These are phyloP conservation scores for Ictalurus punctatus DNA, from an alignment of 2,113 vertebrate genomes.

Conservation along the genomic window DNA sequence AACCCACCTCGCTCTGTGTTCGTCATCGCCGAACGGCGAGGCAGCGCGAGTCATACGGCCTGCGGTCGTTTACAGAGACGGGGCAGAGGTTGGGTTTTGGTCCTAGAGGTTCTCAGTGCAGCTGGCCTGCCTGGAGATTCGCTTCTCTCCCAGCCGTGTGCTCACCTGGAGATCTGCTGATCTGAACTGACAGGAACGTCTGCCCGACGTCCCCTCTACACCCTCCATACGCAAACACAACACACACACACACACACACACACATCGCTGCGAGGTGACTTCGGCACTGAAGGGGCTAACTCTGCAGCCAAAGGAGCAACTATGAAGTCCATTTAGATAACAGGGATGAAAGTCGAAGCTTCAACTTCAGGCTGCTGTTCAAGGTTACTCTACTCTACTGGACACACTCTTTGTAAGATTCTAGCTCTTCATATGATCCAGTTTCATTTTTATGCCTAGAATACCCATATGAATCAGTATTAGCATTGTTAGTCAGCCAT, in stretches of 20 bases:
- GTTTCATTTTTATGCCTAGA: neutral
- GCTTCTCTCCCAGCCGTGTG: neutral
- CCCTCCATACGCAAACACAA: conserved; percentile 24
- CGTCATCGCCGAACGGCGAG: neutral
- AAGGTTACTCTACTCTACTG: neutral
- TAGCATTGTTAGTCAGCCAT: neutral
- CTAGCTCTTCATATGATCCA: too few relatives aligned
- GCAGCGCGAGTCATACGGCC: conserved; percentile 24
- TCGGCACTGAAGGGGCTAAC: neutral
- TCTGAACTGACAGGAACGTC: conserved; percentile 47
- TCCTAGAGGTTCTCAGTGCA: conserved; percentile 39
- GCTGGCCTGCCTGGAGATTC: conserved; percentile 32
- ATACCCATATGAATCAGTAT: neutral
- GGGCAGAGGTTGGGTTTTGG: neutral
- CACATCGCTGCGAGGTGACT: neutral
- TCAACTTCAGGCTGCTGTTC: neutral
- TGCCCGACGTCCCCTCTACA: conserved; percentile 22
- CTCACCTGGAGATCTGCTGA: conserved; percentile 45
- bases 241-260: conserved; percentile 31
- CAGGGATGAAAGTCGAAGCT: neutral
- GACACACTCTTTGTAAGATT: neutral
- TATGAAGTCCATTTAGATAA: neutral
- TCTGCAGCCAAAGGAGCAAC: conserved; percentile 1
- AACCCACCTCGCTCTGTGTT: neutral
- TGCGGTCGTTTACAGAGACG: neutral